Conservation (phyloP, 2,797 vertebrate genomes). For the Tauraco hartlaubi region DNA sequence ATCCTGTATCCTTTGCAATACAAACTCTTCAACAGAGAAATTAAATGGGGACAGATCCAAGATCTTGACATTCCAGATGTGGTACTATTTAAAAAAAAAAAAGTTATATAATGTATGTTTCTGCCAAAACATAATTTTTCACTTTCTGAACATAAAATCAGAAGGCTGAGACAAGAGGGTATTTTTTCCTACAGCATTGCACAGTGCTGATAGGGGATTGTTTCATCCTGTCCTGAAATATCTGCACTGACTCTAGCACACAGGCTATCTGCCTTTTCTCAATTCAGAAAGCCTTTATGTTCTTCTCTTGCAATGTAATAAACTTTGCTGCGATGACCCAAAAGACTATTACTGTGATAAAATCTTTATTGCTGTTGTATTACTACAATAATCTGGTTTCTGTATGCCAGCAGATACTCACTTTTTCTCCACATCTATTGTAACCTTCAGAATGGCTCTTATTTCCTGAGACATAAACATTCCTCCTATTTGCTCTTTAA, state of each 20-base stretch:
- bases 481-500: background rate
- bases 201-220: background rate
- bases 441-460: background rate
- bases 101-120: background rate
- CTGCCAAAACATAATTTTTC: background rate
- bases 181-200: background rate
- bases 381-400: background rate
- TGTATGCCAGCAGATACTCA: background rate
- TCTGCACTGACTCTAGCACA: background rate
- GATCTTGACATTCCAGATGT: background rate
- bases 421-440: background rate
- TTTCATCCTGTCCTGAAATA: background rate
- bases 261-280: background rate
- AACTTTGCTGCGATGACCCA: background rate
- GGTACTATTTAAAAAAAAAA: background rate
- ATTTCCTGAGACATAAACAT: background rate
- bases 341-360: background rate
- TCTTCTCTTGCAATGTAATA: background rate
- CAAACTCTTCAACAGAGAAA: background rate
- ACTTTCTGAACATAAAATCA: background rate
- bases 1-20: conserved; percentile 90
- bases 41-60: background rate
- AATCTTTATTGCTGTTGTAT: background rate
- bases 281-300: background rate
- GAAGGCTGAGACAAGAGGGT: background rate